These are phyloP conservation scores for Tenodera sinensis DNA, from an alignment of 2,888 invertebrate genomes.

Conservation along the genomic window DNA sequence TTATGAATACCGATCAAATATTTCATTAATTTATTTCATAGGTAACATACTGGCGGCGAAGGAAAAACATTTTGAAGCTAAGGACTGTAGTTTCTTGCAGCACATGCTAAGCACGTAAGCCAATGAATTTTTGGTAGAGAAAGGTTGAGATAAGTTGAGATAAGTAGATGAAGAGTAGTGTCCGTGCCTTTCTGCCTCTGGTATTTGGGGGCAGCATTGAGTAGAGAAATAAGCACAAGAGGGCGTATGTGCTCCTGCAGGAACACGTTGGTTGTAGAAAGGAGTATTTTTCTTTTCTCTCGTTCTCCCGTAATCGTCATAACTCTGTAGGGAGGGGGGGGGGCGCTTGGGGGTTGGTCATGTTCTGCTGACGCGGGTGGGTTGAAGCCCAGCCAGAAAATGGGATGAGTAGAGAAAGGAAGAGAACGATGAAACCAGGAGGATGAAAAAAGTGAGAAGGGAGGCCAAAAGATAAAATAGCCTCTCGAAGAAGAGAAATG, in stretches of 20 bases:
- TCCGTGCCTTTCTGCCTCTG: background rate
- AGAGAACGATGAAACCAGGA: background rate
- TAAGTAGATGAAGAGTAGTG: background rate
- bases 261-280: background rate
- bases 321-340: background rate
- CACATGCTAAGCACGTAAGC: no score
- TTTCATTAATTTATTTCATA: no score
- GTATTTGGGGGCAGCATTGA: background rate
- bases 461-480: slow-evolving; percentile 22
- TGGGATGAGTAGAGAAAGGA: background rate
- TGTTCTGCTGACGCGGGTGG: slow-evolving; percentile 12
- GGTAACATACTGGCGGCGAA: no score
- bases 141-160: no score
- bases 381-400: background rate
- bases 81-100: no score
- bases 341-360: background rate
- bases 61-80: no score
- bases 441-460: background rate
- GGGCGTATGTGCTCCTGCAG: background rate
- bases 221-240: background rate
- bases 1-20: no score
- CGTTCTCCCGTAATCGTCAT: slow-evolving; percentile 17
- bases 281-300: background rate
- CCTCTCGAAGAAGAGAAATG: slow-evolving; percentile 22
- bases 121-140: no score